Evolutionary conservation across 1,140 invertebrate species (phyloP), one percentile per base, ranked within the genome.

Genomic region (Formica exsecta): DNA sequence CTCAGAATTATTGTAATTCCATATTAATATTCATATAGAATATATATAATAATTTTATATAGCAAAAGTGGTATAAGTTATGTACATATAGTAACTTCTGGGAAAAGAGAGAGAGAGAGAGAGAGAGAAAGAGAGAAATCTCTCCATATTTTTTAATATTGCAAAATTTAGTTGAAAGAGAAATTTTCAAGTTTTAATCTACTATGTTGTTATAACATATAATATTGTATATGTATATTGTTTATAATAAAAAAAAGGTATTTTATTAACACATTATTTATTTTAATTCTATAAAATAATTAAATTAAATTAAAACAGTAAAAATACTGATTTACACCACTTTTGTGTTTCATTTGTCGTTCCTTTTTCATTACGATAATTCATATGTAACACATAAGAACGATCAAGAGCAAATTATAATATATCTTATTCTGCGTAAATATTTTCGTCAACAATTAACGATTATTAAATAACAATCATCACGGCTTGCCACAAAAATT

Each of bases 11-110:
- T 68, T 70, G 41, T 36, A 77, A 44, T n/a, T 66, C 3, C 44
- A 19, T 65, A 48, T 29, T 22, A 48, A 48, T 22, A 65, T 77
- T n/a, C 9, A n/a, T 44, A 38, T 44, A 64, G 0, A 76, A 77
- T 64, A 36, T n/a, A 11, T 38, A 68, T 54, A 19, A 48, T 5
- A 4, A 48, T 0, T 51, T 51, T 51, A 19, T 36, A 44, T 1
- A 48, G 16, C 75, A 77, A 8, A 65, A 65, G 61, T 65, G 75
- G 6, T 11, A 65, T 77, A 64, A 77, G 8, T 36, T 65, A 22
- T n/a, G 3, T 11, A 19, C 16, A 51, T 16, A 38, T 7, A 29
- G 13, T 32, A 44, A 36, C 1, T 64, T 64, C 22, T 64, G 9
- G 19, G 16, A 64, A 59, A 48, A 22, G 8, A 54, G 0, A 7